A percentile compares a stretch with the other conserved stretches of the same genome.
Conservation (phyloP, 2,888 invertebrate species). For the Phania funesta region DNA sequence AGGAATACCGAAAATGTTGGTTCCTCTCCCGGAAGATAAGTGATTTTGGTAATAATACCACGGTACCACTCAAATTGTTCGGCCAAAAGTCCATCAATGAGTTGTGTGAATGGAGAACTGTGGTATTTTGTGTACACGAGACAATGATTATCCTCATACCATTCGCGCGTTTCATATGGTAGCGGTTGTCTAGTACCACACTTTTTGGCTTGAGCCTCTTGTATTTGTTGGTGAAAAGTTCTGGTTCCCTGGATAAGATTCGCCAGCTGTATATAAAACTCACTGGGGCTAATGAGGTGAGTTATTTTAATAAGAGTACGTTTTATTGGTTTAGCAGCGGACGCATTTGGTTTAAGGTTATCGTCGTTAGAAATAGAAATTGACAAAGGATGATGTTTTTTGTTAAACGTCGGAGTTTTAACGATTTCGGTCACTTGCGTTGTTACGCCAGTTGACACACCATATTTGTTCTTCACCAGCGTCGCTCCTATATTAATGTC, state of each 20-base stretch:
- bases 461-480: slow-evolving; percentile 81
- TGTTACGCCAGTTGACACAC: slow-evolving; percentile 81
- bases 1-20: slow-evolving; percentile 82
- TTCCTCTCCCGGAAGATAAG: slow-evolving; percentile 67
- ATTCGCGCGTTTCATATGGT: slow-evolving; percentile 73
- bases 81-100: neutral
- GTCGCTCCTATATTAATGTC: slow-evolving; percentile 82
- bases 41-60: slow-evolving; percentile 76
- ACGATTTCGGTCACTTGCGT: slow-evolving; percentile 60
- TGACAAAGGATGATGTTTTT: neutral
- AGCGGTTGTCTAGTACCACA: slow-evolving; percentile 31
- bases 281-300: slow-evolving; percentile 82
- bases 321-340: slow-evolving; percentile 43
- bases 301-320: slow-evolving; percentile 79
- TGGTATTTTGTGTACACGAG: slow-evolving; percentile 81
- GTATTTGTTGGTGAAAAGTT: slow-evolving; percentile 82
- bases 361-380: neutral
- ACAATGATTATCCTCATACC: slow-evolving; percentile 82
- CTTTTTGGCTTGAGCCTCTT: slow-evolving; percentile 73
- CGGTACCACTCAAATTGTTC: slow-evolving; percentile 83
- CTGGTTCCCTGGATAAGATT: slow-evolving; percentile 81
- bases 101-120: neutral
- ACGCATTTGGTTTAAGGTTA: neutral
- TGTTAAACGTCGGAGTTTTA: slow-evolving; percentile 45
- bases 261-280: slow-evolving; percentile 83